Conservation (phyloP, 2,888 invertebrate species). For the Balanococcus diminutus region DNA sequence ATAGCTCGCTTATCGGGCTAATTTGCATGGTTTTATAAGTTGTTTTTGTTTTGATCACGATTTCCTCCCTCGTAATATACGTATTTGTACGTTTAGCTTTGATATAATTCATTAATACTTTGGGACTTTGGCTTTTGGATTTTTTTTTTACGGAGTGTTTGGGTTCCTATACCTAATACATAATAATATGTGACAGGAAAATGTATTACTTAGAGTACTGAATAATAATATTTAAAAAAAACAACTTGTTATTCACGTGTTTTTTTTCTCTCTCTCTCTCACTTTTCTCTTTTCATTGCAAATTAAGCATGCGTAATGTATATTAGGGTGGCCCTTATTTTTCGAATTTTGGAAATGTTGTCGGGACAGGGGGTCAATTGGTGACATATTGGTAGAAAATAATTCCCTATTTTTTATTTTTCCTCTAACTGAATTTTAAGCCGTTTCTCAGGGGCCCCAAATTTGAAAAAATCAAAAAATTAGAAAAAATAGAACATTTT, state of each 20-base stretch:
- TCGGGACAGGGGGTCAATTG: no score
- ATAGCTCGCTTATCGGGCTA: neutral
- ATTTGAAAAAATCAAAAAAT: no score
- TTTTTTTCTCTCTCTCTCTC: neutral
- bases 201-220: neutral
- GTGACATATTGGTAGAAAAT: no score
- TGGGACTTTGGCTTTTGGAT: neutral
- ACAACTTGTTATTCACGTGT: neutral
- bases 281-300: neutral
- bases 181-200: neutral
- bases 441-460: no score
- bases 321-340: no score
- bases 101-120: neutral
- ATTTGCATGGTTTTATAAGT: conserved; percentile 18
- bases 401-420: no score
- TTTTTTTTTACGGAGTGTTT: neutral
- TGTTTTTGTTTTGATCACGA: conserved; percentile 31
- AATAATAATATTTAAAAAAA: no score
- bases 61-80: conserved; percentile 9
- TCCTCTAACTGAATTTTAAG: no score
- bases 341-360: no score
- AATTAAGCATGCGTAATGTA: no score
- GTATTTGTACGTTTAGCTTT: neutral
- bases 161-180: neutral
- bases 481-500: no score